Conservation (phyloP, 2,888 invertebrate genomes). For the Callyntrura guangdongensis region DNA sequence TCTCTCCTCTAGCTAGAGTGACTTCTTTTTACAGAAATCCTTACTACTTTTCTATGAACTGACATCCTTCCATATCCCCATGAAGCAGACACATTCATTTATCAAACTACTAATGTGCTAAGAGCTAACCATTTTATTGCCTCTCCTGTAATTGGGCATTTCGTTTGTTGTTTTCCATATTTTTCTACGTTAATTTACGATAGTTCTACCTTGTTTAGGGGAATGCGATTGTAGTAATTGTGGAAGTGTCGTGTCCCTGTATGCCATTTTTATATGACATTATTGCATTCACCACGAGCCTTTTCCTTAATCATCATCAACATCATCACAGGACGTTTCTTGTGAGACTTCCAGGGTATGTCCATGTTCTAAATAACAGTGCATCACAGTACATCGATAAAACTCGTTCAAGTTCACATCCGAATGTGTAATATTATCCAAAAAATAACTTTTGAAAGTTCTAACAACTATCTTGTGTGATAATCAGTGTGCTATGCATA, state of each 20-base stretch:
- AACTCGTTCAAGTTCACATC: slow-evolving; percentile 5
- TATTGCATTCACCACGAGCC: slow-evolving; percentile 56
- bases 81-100: slow-evolving; percentile 51
- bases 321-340: neutral
- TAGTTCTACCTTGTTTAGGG: slow-evolving; percentile 22
- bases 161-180: slow-evolving; percentile 55
- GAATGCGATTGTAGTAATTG: slow-evolving; percentile 24
- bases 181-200: slow-evolving; percentile 32
- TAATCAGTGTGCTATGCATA: slow-evolving; percentile 27
- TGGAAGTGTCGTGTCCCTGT: slow-evolving; percentile 58
- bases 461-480: slow-evolving; percentile 29
- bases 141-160: slow-evolving; percentile 77
- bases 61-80: slow-evolving; percentile 43
- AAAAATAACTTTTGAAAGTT: slow-evolving; percentile 31
- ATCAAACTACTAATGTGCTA: slow-evolving; percentile 70
- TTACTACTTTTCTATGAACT: slow-evolving; percentile 2
- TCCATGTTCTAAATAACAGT: neutral
- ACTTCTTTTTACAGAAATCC: slow-evolving; percentile 22
- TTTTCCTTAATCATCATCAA: slow-evolving; percentile 41
- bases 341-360: neutral
- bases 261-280: slow-evolving; percentile 69
- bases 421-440: slow-evolving; percentile 37
- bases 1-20: neutral
- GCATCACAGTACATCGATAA: neutral
- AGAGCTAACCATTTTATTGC: slow-evolving; percentile 67